Evolutionary conservation across 2,113 vertebrate genomes (phyloP), one percentile per base, ranked within the genome.

Genomic region (Beaufortia kweichowensis): DNA sequence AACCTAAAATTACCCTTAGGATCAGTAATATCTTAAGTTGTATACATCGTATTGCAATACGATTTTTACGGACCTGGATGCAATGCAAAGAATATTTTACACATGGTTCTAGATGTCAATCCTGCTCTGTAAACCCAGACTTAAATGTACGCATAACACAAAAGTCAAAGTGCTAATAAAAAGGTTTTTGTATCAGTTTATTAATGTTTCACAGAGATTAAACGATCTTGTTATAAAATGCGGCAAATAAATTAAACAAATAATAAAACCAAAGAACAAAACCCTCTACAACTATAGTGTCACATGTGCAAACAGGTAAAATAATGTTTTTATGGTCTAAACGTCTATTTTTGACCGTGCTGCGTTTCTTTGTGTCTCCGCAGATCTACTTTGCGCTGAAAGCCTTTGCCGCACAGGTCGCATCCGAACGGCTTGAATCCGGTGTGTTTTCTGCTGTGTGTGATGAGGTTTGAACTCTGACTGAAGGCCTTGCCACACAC

Each of bases 401-500:
- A 99, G 35, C 97, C 95, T 87, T 96, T 95, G 11, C 95, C 94
- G 53, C 97, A 99, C 12, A 95, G 87, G 75, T 96, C 95, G 2
- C 97, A 99, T 84, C 94, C 94, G 14, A 98, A 99, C 7, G 97
- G 97, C 82, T 97, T 97, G 91, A 97, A 98, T 43, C 97, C 96
- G 0, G 95, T 96, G 90, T 99, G 97, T 82, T 99, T 99, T 76
- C 97, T 92, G 90, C 96, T 98, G 91, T 99, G 97, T 0, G 97
- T 99, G 93, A 99, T 98, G 81, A 99, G 95, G 89, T 99, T 98
- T 86, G 97, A 99, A 88, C 97, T 99, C 92, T 99, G 96, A 76
- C 97, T 98, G 90, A 99, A 98, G 1, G 96, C 97, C 87, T 98
- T 99, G 59, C 97, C 97, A 56, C 97, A 99, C 84, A 99, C 96